Evolutionary conservation across 2,888 invertebrate species (phyloP).

Genomic region (Cerastoderma edule): DNA sequence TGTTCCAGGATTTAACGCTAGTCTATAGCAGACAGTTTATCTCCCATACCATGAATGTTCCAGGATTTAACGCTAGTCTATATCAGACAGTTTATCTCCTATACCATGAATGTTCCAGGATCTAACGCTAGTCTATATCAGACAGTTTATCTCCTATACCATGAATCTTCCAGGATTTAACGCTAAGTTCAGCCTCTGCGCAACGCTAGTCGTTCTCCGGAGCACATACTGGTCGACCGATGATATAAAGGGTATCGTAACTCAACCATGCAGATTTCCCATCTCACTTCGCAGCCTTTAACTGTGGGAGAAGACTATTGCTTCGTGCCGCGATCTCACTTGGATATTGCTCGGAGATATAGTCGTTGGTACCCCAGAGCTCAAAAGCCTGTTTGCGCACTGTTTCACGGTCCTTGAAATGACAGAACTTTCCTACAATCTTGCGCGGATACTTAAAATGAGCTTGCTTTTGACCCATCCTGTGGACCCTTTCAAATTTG

Average conservation of each 20-base stretch:
- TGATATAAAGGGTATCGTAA: slow-evolving; percentile 1
- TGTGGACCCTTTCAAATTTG: background rate
- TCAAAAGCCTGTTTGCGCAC: background rate
- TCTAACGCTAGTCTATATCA: background rate
- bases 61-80: no score
- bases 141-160: background rate
- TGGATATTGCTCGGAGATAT: slow-evolving; percentile 7
- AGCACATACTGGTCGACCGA: background rate
- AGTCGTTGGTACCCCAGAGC: background rate
- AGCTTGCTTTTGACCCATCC: background rate
- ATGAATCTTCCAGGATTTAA: background rate
- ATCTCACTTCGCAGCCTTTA: background rate
- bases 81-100: no score
- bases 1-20: no score
- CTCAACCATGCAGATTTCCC: slow-evolving; percentile 1
- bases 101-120: no score
- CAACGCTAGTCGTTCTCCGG: background rate
- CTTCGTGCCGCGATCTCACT: background rate
- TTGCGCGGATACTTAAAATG: background rate
- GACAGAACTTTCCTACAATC: slow-evolving; percentile 3
- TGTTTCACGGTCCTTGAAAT: slow-evolving; percentile 1
- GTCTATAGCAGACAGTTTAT: no score
- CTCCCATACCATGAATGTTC: no score
- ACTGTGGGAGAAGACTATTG: background rate
- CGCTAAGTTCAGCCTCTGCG: background rate